phyloP scores from a whole-genome alignment of 2,888 invertebrate genomes.

The Tetropium fuscum region DNA sequence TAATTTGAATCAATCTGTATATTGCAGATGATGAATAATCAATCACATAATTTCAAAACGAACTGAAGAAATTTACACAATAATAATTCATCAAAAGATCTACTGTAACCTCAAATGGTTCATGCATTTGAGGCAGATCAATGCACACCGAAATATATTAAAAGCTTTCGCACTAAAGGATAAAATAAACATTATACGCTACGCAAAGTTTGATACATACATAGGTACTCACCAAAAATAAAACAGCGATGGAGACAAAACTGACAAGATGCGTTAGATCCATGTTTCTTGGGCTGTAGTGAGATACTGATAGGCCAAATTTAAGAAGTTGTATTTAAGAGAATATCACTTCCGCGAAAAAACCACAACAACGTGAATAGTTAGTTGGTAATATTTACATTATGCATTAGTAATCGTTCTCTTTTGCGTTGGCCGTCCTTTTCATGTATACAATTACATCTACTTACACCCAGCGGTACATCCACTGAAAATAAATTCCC shows the following conservation, averaged over 20 bases:
- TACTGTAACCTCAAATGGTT: too few relatives aligned
- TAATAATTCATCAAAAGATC: too few relatives aligned
- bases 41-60: too few relatives aligned
- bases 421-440: constrained; percentile 18
- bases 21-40: too few relatives aligned
- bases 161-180: too few relatives aligned
- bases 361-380: constrained; percentile 15
- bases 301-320: constrained; percentile 32
- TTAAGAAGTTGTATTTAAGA: constrained; percentile 33
- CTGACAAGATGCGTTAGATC: constrained; percentile 23
- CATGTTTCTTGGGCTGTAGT: constrained; percentile 32
- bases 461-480: neutral
- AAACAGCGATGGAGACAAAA: constrained; percentile 11
- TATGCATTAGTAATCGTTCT: constrained; percentile 16
- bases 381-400: constrained; percentile 16
- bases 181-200: too few relatives aligned
- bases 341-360: constrained; percentile 28
- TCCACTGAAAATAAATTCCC: neutral
- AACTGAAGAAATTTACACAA: too few relatives aligned
- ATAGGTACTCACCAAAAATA: constrained; percentile 27
- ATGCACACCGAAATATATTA: too few relatives aligned
- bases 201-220: too few relatives aligned
- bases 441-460: constrained; percentile 2
- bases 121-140: too few relatives aligned
- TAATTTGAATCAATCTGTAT: too few relatives aligned